These are phyloP conservation scores for Cerceris ruficornis DNA, from an alignment of 2,888 invertebrate species.

Conservation along the genomic window DNA sequence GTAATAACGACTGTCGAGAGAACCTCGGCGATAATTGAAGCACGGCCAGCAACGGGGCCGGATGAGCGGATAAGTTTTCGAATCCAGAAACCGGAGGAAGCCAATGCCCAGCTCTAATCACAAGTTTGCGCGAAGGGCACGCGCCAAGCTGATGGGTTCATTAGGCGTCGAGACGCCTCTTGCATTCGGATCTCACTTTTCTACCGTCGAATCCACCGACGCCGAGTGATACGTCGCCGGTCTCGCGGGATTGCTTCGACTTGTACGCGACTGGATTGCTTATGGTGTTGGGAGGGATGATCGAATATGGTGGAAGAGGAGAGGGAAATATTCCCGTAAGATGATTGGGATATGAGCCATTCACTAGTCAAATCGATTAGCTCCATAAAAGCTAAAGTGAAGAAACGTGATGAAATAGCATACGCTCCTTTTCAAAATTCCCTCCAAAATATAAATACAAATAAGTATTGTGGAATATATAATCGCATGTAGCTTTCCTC, in stretches of 20 bases:
- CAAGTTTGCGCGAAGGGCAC: constrained; percentile 74
- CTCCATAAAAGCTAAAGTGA: too few relatives aligned
- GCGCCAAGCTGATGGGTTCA: constrained; percentile 79
- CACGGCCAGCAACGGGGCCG: constrained; percentile 53
- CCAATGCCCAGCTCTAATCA: constrained; percentile 78
- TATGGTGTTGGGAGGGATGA: constrained; percentile 38
- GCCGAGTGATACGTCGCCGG: constrained; percentile 52
- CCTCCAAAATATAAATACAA: too few relatives aligned
- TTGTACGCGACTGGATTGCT: constrained; percentile 71
- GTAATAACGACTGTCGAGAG: constrained; percentile 67
- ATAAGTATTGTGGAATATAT: too few relatives aligned
- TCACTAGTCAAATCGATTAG: too few relatives aligned
- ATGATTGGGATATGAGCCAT: constrained; percentile 38
- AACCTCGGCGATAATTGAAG: constrained; percentile 72
- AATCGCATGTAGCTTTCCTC: too few relatives aligned
- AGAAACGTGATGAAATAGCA: too few relatives aligned
- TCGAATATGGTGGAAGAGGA: background rate
- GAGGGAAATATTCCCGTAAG: constrained; percentile 19
- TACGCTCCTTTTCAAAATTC: too few relatives aligned
- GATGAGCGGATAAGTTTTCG: constrained; percentile 65
- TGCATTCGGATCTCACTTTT: constrained; percentile 77
- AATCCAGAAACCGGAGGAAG: constrained; percentile 52
- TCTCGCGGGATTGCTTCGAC: constrained; percentile 63
- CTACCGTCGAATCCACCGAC: constrained; percentile 44
- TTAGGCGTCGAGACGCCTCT: constrained; percentile 77